Evolutionary conservation across 2,797 vertebrate species (phyloP).

Genomic region (Cynopterus sphinx): DNA sequence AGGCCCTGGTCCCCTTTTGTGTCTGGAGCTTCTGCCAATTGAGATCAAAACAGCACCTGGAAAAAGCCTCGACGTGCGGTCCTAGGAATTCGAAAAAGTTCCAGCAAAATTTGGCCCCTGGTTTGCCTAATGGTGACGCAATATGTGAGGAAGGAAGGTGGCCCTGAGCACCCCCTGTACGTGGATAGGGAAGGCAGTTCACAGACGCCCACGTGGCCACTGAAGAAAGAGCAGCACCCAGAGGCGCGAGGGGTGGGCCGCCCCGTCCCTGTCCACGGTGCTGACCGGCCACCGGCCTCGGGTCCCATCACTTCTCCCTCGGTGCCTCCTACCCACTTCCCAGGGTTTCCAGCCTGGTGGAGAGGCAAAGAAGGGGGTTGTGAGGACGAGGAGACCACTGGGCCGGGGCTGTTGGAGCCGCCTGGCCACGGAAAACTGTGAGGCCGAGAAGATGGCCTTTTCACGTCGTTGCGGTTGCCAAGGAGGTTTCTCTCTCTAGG

Average conservation of each 20-base stretch:
- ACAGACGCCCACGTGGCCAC: rapidly evolving
- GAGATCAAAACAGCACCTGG: neutral
- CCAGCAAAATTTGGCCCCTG: neutral
- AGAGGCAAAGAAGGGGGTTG: neutral
- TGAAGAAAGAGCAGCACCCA: rapidly evolving
- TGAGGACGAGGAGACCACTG: neutral
- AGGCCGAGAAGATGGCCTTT: neutral
- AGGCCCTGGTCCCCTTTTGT: neutral
- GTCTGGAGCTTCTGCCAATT: neutral
- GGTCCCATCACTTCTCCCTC: rapidly evolving
- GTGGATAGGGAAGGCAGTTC: neutral
- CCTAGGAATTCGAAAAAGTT: neutral
- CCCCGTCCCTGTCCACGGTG: neutral
- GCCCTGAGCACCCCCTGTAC: neutral
- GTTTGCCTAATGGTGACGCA: neutral
- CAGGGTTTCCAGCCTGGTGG: neutral
- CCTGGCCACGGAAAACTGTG: rapidly evolving
- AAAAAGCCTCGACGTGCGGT: neutral
- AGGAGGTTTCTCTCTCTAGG: neutral
- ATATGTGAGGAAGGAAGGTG: neutral
- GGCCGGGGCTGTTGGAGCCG: neutral
- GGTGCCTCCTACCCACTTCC: neutral
- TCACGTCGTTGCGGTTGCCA: neutral
- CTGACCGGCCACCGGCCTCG: neutral
- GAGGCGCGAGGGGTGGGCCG: rapidly evolving